Percentiles rank a stretch among this genome's conserved stretches.
Conservation (phyloP, 1,140 invertebrate genomes). For the Gyrodactylus salaris region DNA sequence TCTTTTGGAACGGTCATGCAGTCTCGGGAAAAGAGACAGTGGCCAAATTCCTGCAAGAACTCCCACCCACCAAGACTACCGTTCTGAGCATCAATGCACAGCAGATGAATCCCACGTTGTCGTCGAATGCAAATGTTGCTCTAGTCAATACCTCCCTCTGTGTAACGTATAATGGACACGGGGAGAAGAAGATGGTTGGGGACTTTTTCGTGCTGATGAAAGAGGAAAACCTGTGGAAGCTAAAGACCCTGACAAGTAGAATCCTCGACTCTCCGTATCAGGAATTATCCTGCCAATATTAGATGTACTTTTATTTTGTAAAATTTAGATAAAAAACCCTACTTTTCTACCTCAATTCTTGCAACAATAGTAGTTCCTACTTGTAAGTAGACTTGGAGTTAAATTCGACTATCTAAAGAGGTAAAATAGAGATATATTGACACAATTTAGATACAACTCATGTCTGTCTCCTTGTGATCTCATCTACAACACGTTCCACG, state of each 20-base stretch:
- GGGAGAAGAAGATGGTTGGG: not conserved
- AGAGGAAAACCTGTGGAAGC: not conserved
- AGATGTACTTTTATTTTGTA: too few relatives aligned
- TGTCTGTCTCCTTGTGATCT: too few relatives aligned
- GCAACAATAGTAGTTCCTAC: too few relatives aligned
- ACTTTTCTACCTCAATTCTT: too few relatives aligned
- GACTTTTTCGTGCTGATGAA: not conserved
- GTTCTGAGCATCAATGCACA: not conserved
- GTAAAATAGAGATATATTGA: too few relatives aligned
- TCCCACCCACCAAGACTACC: not conserved
- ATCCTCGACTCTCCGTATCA: too few relatives aligned
- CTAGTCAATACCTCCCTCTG: not conserved
- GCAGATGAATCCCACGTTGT: not conserved
- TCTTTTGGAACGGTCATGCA: not conserved
- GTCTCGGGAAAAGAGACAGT: not conserved
- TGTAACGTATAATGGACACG: not conserved
- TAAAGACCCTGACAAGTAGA: not conserved
- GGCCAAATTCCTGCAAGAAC: not conserved
- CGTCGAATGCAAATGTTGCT: not conserved
- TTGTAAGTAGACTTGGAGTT: too few relatives aligned
- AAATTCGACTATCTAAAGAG: too few relatives aligned
- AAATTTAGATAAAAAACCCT: too few relatives aligned
- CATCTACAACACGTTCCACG: not conserved
- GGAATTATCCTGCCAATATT: too few relatives aligned
- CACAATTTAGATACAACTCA: too few relatives aligned